These are phyloP conservation scores for Eulithis prunata DNA, from an alignment of 2,888 invertebrate genomes.

Conservation along the genomic window DNA sequence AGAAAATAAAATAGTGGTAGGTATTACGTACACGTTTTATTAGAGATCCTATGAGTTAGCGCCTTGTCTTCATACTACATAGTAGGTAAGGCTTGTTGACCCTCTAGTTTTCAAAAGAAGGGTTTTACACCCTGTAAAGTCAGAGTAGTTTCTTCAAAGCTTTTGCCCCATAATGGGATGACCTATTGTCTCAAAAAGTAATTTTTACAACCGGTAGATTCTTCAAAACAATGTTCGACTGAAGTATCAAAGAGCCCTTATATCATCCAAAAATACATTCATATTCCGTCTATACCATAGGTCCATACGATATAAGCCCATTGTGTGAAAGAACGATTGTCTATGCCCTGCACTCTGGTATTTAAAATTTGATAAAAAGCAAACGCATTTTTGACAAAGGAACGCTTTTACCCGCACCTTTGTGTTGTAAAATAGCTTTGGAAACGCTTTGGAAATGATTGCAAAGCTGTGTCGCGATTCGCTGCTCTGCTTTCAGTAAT, in stretches of 20 bases:
- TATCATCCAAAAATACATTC: slow-evolving; percentile 2
- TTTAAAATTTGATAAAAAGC: slow-evolving; percentile 26
- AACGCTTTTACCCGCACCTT: slow-evolving; percentile 24
- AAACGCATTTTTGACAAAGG: slow-evolving; percentile 22
- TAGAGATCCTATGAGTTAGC: too few relatives aligned
- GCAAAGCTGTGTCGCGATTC: slow-evolving; percentile 1
- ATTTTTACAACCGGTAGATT: background rate
- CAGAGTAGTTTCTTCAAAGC: too few relatives aligned
- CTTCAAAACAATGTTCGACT: slow-evolving; percentile 6
- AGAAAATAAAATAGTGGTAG: too few relatives aligned
- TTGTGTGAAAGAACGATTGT: slow-evolving; percentile 16
- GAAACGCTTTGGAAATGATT: slow-evolving; percentile 11
- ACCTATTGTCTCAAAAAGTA: too few relatives aligned
- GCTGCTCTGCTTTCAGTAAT: background rate
- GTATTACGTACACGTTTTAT: too few relatives aligned
- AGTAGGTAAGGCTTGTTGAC: too few relatives aligned
- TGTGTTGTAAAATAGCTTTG: slow-evolving; percentile 14
- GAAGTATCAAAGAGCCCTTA: slow-evolving; percentile 2
- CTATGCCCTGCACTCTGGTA: slow-evolving; percentile 22
- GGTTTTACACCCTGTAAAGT: too few relatives aligned
- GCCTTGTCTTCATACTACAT: too few relatives aligned
- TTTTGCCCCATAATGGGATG: too few relatives aligned
- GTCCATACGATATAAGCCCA: background rate
- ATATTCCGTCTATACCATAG: background rate
- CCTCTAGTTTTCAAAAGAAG: too few relatives aligned